Evolutionary conservation across 2,113 vertebrate species (phyloP).

Genomic region (Bathybates hornii): DNA sequence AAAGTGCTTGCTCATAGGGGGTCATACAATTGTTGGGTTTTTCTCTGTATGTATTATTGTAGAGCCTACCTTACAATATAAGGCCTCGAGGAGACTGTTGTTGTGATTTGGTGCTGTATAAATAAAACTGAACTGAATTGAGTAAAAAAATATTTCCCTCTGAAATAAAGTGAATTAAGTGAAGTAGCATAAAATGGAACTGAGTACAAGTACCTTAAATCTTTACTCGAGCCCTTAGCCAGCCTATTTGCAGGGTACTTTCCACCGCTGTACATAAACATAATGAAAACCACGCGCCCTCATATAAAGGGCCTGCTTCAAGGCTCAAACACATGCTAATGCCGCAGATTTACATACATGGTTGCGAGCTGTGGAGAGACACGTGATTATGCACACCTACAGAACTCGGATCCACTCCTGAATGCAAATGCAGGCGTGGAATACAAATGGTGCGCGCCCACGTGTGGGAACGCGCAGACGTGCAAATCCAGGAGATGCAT

Average conservation of each 20-base stretch:
- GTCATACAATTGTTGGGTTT: fast-evolving
- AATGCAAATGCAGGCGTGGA: slow-evolving; percentile 9
- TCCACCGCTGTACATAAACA: not conserved
- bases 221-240: not conserved
- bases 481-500: slow-evolving; percentile 59
- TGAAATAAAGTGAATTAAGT: not conserved
- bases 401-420: not conserved
- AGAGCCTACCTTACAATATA: fast-evolving
- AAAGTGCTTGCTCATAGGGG: not conserved
- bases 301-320: not conserved
- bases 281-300: not conserved
- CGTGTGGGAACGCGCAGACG: slow-evolving; percentile 34
- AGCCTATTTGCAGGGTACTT: not conserved
- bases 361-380: not conserved
- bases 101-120: not conserved
- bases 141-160: not conserved
- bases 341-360: not conserved
- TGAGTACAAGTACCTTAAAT: not conserved
- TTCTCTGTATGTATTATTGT: fast-evolving
- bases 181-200: not conserved
- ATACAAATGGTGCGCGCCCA: slow-evolving; percentile 55
- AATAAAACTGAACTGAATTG: not conserved
- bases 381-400: slow-evolving; percentile 24
- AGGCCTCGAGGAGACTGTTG: not conserved
- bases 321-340: slow-evolving; percentile 36